Evolutionary conservation across 2,888 invertebrate species (phyloP), one percentile per base, ranked within the genome.

Genomic region (Dilophus febrilis): DNA sequence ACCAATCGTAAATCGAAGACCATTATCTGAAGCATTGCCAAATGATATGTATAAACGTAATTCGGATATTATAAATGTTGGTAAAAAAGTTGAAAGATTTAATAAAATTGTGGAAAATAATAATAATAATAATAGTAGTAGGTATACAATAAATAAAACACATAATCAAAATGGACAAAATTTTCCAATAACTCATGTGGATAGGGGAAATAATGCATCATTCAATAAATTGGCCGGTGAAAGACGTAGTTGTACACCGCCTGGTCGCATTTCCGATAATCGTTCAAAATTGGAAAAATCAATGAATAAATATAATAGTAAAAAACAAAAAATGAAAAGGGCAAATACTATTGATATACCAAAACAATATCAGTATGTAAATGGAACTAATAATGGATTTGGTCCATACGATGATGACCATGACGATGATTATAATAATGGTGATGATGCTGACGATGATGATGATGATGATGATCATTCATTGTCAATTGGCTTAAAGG

Each of bases 311-410:
- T 66, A 66, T 41, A 65, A 65, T 37, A 71, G 66, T 44, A 79
- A 78, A 49, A 83, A 81, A 53, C 65, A 76, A 18, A 74, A 78
- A 50, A 82, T 87, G 76, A 87, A 86, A 59, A 71, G 87, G 13
- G 86, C 87, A 4, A 88, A 88, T 50, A 88, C 88, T 2, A 84
- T 87, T 45, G 86, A 87, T 53, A 85, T 87, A 54, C 85, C 86
- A 1, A 82, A 82, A 51, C 72, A 75, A 0, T 56, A 57, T 38
- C 55, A 52, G 39, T 58, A 53, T 18, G 50, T n/a, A n/a, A n/a
- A n/a, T n/a, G 5, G 8, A 22, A 22, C 52, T 47, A 68, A 60
- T 18, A 22, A 22, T 22, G 69, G 64, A n/a, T 66, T 67, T 17
- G 71, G 72, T 53, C 63, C 65, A 35, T 55, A 67, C n/a, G 64